Base-by-base conservation (phyloP, 2,113 vertebrate genomes). In the Trematomus loennbergii region DNA sequence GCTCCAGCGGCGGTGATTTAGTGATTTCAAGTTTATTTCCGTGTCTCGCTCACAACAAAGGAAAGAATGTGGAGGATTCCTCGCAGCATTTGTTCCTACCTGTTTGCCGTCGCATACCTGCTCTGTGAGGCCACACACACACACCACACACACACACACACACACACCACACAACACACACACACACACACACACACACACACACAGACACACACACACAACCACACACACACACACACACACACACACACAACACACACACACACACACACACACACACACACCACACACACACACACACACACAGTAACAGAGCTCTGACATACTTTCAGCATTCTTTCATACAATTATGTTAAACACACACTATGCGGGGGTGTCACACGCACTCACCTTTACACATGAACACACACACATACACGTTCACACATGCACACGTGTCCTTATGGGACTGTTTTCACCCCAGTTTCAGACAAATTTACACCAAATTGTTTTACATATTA, bases 21-120 rank as follows among this genome's bases (percentile, higher is more conserved):
- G 22, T 72, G 77, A 78, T 75, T 77, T 73, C 12, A 85, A 62
- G 67, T 36, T 13, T 55, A 43, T 75, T 67, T 73, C n/a, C 81
- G 75, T 25, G 70, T 81, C 74, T 72, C 22, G 43, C 61, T 67
- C 76, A 74, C 72, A 87, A 89, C 93, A 88, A 87, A 91, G 83
- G 83, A 79, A 92, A 50, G 87, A 86, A 91, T 91, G 86, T 65
- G 58, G 70, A 54, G 78, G 84, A 88, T 81, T 79, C 52, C 11
- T 29, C 8, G 11, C 59, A 59, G 49, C 68, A 11, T 89, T 79
- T 90, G 88, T 90, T 75, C 60, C 20, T 91, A 89, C 88, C 91
- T 91, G 91, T 88, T 76, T 43, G 81, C 63, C 2, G 10, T 20
- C 45, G 79, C 87, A 85, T 90, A 89, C 81, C 81, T 86, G 76